Conservation (phyloP, 2,113 vertebrate species). For the Uropsilus gracilis region DNA sequence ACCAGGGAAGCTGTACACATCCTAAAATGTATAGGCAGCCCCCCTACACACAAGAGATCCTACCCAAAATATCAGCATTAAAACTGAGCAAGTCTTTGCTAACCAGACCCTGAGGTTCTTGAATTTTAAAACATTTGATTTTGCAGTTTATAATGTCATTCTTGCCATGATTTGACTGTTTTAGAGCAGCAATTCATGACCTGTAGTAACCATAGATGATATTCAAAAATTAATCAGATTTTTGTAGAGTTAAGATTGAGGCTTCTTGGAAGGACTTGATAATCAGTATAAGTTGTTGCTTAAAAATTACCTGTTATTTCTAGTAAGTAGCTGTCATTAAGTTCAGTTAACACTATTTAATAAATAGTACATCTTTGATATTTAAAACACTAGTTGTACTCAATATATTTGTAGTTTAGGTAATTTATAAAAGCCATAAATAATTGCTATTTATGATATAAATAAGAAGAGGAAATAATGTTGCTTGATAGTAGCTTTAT, state of each 20-base stretch:
- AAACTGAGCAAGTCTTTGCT: background rate
- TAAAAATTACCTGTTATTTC: background rate
- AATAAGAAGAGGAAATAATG: background rate
- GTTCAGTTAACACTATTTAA: background rate
- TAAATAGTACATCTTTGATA: background rate
- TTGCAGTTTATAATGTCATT: background rate
- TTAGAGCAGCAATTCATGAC: background rate
- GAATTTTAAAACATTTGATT: background rate
- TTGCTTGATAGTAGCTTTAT: background rate
- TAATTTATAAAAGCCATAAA: constrained; percentile 26
- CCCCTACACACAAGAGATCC: background rate
- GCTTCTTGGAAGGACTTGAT: constrained; percentile 2
- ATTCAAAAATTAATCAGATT: background rate
- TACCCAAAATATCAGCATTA: background rate
- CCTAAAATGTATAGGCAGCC: background rate
- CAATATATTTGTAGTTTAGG: background rate
- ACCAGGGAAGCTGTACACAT: background rate
- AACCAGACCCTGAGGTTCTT: background rate
- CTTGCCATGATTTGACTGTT: background rate
- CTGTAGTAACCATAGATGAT: background rate
- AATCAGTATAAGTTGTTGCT: background rate
- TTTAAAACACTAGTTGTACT: background rate
- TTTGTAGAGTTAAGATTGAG: background rate
- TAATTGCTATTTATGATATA: constrained; percentile 10
- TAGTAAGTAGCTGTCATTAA: constrained; percentile 25